A percentile compares a stretch with the other conserved stretches of the same genome.
Evolutionary conservation across 2,888 invertebrate genomes (phyloP).

Genomic region (Sinotaia quadrata): DNA sequence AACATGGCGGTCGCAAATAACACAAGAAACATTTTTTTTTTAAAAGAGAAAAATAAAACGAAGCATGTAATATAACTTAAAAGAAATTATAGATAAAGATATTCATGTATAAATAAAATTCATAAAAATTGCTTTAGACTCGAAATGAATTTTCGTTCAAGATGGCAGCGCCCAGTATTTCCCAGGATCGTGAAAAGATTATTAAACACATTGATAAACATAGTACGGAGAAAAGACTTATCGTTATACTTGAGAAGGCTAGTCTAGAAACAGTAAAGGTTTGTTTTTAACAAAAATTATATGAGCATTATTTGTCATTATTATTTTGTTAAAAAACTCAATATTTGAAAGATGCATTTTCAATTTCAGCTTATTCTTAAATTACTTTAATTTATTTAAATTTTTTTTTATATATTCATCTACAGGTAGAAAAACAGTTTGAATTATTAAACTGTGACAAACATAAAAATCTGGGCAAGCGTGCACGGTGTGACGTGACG

Average conservation of each 20-base stretch:
- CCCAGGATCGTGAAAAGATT: conserved; percentile 17
- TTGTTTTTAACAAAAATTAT: background rate
- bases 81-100: background rate
- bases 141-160: background rate
- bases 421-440: conserved; percentile 87
- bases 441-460: conserved; percentile 96
- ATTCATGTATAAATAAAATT: background rate
- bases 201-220: conserved; percentile 80
- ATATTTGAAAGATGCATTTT: background rate
- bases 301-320: background rate
- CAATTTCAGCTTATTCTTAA: background rate
- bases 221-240: conserved; percentile 90
- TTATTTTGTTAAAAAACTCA: too few relatives aligned
- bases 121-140: background rate
- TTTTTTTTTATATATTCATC: conserved; percentile 42
- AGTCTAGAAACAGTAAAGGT: conserved; percentile 97
- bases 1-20: background rate
- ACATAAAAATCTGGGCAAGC: conserved; percentile 86
- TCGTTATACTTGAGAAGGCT: conserved; percentile 93
- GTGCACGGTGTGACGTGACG: conserved; percentile 87
- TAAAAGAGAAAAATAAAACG: too few relatives aligned
- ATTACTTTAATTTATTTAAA: background rate
- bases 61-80: too few relatives aligned
- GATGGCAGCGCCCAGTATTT: conserved; percentile 32
- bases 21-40: too few relatives aligned